Conservation (phyloP, 2,888 invertebrate species). For the Apantesis nais region DNA sequence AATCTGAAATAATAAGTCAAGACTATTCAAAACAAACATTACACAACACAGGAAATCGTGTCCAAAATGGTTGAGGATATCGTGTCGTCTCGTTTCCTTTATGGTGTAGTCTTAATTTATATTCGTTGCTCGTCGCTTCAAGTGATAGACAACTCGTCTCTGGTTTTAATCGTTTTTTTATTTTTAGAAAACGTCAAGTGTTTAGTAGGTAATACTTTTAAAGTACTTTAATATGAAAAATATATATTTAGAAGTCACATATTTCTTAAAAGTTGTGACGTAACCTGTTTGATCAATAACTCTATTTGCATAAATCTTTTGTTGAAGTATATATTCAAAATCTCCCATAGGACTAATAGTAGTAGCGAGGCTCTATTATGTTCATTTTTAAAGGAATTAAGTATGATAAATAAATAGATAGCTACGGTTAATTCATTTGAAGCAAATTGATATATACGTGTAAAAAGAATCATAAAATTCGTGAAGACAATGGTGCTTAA, state of each 20-base stretch:
- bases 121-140: slow-evolving; percentile 58
- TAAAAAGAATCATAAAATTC: too few relatives aligned
- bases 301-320: too few relatives aligned
- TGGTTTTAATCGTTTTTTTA: slow-evolving; percentile 3
- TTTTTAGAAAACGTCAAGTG: neutral
- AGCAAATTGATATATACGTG: too few relatives aligned
- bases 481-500: too few relatives aligned
- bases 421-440: slow-evolving; percentile 5
- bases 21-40: slow-evolving; percentile 27
- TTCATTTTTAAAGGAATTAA: slow-evolving; percentile 29
- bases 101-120: slow-evolving; percentile 61
- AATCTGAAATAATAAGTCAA: neutral
- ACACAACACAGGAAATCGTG: slow-evolving; percentile 72
- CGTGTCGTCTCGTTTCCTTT: slow-evolving; percentile 59
- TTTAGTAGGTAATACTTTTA: neutral
- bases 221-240: neutral
- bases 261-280: too few relatives aligned
- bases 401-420: slow-evolving; percentile 16
- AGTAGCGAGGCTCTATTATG: slow-evolving; percentile 13
- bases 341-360: neutral
- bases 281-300: too few relatives aligned
- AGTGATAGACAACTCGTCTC: slow-evolving; percentile 35
- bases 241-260: neutral
- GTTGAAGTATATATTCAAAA: neutral
- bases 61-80: slow-evolving; percentile 72